Percentiles rank a stretch among this genome's conserved stretches.
These are phyloP conservation scores for Melieria omissa DNA, from an alignment of 2,888 invertebrate genomes.

Conservation along the genomic window DNA sequence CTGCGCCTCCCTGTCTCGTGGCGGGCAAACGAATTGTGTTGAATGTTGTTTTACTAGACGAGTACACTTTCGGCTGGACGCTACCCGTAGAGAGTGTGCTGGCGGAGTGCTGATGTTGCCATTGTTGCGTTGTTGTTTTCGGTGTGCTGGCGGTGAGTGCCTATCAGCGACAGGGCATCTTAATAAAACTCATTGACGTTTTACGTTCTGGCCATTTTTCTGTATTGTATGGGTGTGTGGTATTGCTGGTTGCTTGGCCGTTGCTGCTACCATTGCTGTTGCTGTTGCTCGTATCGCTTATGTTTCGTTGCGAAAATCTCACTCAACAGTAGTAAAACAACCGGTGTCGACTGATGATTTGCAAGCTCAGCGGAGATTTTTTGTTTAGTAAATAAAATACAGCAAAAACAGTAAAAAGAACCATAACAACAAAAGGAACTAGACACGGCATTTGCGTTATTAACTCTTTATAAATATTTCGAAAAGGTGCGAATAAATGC, in stretches of 20 bases:
- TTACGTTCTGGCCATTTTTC: neutral
- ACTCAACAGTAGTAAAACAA: conserved; percentile 37
- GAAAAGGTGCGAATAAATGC: conserved; percentile 31
- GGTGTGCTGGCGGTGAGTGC: neutral
- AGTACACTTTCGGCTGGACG: no score
- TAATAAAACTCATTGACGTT: no score
- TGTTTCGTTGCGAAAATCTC: conserved; percentile 33
- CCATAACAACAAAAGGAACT: conserved; percentile 1
- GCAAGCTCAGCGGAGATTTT: conserved; percentile 27
- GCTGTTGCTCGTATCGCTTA: conserved; percentile 16
- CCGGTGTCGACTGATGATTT: conserved; percentile 35
- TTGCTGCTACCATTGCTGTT: conserved; percentile 2
- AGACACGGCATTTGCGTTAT: conserved; percentile 19
- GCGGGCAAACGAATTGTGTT: neutral
- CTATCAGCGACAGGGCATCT: no score
- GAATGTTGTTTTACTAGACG: neutral
- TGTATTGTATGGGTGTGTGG: neutral
- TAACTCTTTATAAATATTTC: conserved; percentile 34
- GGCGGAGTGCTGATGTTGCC: neutral
- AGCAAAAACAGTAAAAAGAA: neutral
- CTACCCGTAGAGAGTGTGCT: no score
- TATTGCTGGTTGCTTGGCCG: neutral
- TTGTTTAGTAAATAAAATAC: conserved; percentile 17
- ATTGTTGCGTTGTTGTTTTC: neutral
- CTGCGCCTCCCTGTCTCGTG: conserved; percentile 2